Evolutionary conservation across 2,888 invertebrate genomes (phyloP).

Genomic region (Caenorhabditis drosophilae): DNA sequence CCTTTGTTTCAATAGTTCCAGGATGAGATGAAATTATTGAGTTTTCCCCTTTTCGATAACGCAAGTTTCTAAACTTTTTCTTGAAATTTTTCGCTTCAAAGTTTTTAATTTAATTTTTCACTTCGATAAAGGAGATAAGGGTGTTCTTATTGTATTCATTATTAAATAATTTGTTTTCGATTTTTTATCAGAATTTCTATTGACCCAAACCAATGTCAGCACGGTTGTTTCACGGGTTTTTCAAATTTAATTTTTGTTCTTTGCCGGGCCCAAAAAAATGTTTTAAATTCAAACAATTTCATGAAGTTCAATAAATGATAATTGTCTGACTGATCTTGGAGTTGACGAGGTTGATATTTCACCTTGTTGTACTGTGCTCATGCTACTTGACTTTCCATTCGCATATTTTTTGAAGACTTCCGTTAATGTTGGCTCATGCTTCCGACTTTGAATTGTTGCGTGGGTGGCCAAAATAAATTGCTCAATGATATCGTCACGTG

Average conservation of each 20-base stretch:
- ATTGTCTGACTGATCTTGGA: conserved; percentile 14
- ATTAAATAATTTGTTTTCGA: no score
- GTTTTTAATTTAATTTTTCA: no score
- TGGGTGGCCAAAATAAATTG: conserved; percentile 27
- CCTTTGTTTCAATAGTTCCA: no score
- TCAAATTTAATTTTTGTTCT: background rate
- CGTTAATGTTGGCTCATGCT: conserved; percentile 21
- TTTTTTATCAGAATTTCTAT: no score
- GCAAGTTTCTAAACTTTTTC: no score
- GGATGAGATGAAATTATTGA: no score
- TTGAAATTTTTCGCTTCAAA: no score
- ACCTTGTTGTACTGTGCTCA: conserved; percentile 8
- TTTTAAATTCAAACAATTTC: conserved; percentile 23
- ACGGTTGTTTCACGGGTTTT: background rate
- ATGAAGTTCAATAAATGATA: conserved; percentile 34
- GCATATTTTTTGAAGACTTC: conserved; percentile 24
- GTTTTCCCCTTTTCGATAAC: no score
- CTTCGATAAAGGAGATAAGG: no score
- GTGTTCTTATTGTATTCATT: no score
- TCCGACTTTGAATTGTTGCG: conserved; percentile 21
- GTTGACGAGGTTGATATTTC: background rate
- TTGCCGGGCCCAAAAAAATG: background rate
- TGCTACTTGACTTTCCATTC: conserved; percentile 9
- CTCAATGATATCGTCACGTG: conserved; percentile 24
- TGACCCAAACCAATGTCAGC: no score